Conservation (phyloP, 1,140 invertebrate genomes). For the Mycetomoellerius zeteki region DNA sequence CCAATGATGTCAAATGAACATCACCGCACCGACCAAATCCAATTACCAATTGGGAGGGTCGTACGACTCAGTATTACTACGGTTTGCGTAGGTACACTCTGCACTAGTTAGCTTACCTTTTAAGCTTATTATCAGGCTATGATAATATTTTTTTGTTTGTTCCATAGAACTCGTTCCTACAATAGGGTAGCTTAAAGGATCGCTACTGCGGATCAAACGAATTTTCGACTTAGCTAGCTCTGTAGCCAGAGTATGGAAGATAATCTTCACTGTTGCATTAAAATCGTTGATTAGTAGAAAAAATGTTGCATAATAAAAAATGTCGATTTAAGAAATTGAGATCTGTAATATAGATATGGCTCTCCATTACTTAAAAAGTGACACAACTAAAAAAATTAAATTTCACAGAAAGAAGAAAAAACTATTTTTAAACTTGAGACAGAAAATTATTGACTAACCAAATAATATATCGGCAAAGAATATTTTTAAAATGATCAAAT, state of each 20-base stretch:
- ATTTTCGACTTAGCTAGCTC: not conserved
- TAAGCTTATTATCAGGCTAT: constrained; percentile 82
- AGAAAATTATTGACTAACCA: too few relatives aligned
- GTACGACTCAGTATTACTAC: constrained; percentile 71
- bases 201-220: constrained; percentile 40
- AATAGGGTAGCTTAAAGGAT: constrained; percentile 72
- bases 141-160: constrained; percentile 83
- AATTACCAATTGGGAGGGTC: constrained; percentile 79
- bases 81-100: constrained; percentile 64
- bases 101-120: constrained; percentile 61
- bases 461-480: too few relatives aligned
- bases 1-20: constrained; percentile 85
- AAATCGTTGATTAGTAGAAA: not conserved
- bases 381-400: too few relatives aligned
- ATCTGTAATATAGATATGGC: too few relatives aligned
- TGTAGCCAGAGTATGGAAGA: not conserved
- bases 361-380: too few relatives aligned
- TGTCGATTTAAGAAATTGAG: too few relatives aligned
- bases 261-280: not conserved
- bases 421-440: too few relatives aligned
- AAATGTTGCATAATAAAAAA: not conserved
- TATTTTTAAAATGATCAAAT: too few relatives aligned
- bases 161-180: constrained; percentile 53
- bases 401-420: too few relatives aligned
- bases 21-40: constrained; percentile 82